Evolutionary conservation across 1,140 invertebrate species (phyloP), one percentile per base, ranked within the genome.

Genomic region (Halyomorpha halys): DNA sequence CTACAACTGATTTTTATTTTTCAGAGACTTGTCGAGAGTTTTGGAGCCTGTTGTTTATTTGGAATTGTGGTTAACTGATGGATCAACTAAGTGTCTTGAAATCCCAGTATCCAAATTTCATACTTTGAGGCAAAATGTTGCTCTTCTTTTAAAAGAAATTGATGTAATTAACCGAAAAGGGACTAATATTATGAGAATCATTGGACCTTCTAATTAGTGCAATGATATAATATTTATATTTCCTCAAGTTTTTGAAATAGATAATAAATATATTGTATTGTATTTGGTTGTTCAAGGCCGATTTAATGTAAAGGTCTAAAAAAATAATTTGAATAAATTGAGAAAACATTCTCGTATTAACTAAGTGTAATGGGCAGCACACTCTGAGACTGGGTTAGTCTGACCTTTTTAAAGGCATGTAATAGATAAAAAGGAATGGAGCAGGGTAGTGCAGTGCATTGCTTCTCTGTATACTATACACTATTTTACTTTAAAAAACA

Each of bases 31-130:
- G 44, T 65, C 65, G 6, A 47, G 68, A 45, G 61, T 69, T 34
- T 23, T 69, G 19, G 66, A 69, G 44, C 68, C 67, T 25, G 61
- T 68, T 14, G 53, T 69, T n/a, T 65, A 63, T 54, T 34, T 69
- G 45, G 68, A 69, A 51, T 49, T 69, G 21, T 51, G 44, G n/a
- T 47, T 67, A 19, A 64, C 65, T 15, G 56, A 64, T 30, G 68
- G 67, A 54, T 56, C 65, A 44, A 44, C 18, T 15, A 56, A 69
- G 49, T 59, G 63, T 39, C 23, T 69, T 21, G 68, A 69, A 61
- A 51, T 69, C 5, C 65, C 68, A 44, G 63, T 66, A 8, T 63
- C 66, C 6, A 69, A 68, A 59, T 69, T 69, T 49, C 68, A 69
- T 39, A 61, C 49, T 11, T 27, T 69, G 19, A 59, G 68, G 8